Evolutionary conservation across 2,888 invertebrate species (phyloP), one percentile per base, ranked within the genome.

Genomic region (Aphodius sticticus): DNA sequence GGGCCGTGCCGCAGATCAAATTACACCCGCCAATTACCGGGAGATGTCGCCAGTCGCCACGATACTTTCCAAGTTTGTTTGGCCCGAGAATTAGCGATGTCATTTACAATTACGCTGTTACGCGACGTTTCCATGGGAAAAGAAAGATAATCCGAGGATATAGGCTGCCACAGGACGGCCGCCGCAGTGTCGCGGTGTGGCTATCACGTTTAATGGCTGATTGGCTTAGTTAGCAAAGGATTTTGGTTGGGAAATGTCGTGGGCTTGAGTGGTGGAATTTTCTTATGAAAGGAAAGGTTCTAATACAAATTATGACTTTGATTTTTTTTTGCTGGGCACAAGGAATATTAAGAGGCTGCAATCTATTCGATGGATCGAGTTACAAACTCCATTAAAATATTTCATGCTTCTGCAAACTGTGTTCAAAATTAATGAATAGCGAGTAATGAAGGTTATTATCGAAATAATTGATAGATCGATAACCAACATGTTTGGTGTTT

Each of bases 1-100:
- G 53, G 53, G 12, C 53, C 53, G 53, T 80, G 76, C 80, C 77
- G 69, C 77, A 77, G 77, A 69, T 77, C 71, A 71, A 77, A 77
- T 77, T 70, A 77, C 77, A 37, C 36, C 38, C 77, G 71, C 71
- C 77, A 77, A 77, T 77, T 77, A 77, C 70, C 71, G 37, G 15
- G 70, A 70, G 76, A 76, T 76, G 76, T 53, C 76, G 37, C 76
- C 38, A 53, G 76, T 53, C 76, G 37, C 76, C 38, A 53, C 16
- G 76, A 76, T 76, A 38, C 53, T 76, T n/a, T n/a, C 76, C 16
- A 76, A 76, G 35, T 76, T 76, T n/a, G 76, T 76, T 76, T 70
- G 37, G 76, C 16, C 69, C 69, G 78, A 36, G 37, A n/a, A 37
- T 76, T 76, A 76, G 76, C 16, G 37, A 76, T 16, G 76, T 76